Evolutionary conservation across 2,888 invertebrate species (phyloP).

Genomic region (Boloria euphrosyne): DNA sequence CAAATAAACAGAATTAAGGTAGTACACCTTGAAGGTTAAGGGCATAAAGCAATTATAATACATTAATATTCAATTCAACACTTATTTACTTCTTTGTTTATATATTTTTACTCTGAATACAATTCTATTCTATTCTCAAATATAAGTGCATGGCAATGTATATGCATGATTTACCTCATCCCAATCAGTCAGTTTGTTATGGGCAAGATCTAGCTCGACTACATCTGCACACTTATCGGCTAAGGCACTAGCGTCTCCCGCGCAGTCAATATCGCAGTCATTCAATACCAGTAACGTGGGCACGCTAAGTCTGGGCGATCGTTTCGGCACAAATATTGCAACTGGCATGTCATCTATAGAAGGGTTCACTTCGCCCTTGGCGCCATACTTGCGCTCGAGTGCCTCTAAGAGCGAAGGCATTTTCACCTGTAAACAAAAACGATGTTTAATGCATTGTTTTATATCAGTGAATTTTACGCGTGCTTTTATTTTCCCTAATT

Average conservation of each 20-base stretch:
- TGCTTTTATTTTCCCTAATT: no score
- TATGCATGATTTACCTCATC: conserved; percentile 85
- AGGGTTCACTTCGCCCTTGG: conserved; percentile 85
- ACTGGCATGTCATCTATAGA: conserved; percentile 85
- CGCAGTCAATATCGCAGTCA: conserved; percentile 94
- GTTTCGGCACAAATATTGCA: conserved; percentile 93
- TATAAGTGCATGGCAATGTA: no score
- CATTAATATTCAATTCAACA: no score
- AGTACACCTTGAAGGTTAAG: no score
- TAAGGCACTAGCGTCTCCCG: conserved; percentile 91
- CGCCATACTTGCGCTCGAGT: conserved; percentile 92
- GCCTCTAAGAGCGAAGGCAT: conserved; percentile 96
- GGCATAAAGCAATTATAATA: no score
- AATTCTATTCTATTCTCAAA: no score
- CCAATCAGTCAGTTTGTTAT: conserved; percentile 95
- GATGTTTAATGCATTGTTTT: not conserved
- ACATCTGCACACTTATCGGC: conserved; percentile 93
- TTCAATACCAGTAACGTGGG: conserved; percentile 93
- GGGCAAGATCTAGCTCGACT: conserved; percentile 96
- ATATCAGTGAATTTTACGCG: not conserved
- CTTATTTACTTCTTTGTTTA: no score
- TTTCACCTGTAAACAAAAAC: conserved; percentile 56
- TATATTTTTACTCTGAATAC: no score
- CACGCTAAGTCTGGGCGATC: conserved; percentile 88
- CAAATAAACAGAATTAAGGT: no score